Percentiles rank a stretch among this genome's conserved stretches.
These are phyloP conservation scores for Drosophila athabasca DNA, from an alignment of 1,140 invertebrate genomes.

Conservation along the genomic window DNA sequence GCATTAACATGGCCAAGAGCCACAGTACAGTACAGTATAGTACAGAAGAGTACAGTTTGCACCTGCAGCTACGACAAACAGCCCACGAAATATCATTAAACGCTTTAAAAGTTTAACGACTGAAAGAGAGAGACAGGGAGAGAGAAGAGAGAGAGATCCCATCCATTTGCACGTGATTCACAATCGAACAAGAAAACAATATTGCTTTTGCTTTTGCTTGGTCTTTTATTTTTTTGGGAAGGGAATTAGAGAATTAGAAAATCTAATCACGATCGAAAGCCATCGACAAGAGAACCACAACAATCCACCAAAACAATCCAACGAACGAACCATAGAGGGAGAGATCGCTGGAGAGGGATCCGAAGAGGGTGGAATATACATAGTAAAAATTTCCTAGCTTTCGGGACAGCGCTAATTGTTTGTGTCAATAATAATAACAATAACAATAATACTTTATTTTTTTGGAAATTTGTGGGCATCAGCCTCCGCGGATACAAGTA, in stretches of 20 bases:
- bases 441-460: conserved; percentile 36
- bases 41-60: conserved; percentile 70
- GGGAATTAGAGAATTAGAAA: conserved; percentile 57
- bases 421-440: conserved; percentile 52
- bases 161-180: conserved; percentile 74
- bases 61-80: conserved; percentile 66
- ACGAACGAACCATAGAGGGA: neutral
- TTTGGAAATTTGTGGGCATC: conserved; percentile 71
- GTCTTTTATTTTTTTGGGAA: conserved; percentile 7
- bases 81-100: conserved; percentile 57
- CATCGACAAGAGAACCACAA: conserved; percentile 57
- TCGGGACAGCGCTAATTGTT: conserved; percentile 57
- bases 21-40: too few relatives aligned
- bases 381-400: conserved; percentile 52
- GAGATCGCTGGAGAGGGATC: neutral
- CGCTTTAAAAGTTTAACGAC: conserved; percentile 68
- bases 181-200: conserved; percentile 49
- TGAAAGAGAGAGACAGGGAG: conserved; percentile 45
- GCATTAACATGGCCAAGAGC: conserved; percentile 61
- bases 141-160: conserved; percentile 55
- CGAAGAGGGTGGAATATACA: conserved; percentile 1
- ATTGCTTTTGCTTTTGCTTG: conserved; percentile 32
- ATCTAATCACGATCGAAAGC: conserved; percentile 64
- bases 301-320: conserved; percentile 19
- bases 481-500: conserved; percentile 27